Evolutionary conservation across 2,113 vertebrate genomes (phyloP), one percentile per base, ranked within the genome.

Genomic region (Edolisoma coerulescens): DNA sequence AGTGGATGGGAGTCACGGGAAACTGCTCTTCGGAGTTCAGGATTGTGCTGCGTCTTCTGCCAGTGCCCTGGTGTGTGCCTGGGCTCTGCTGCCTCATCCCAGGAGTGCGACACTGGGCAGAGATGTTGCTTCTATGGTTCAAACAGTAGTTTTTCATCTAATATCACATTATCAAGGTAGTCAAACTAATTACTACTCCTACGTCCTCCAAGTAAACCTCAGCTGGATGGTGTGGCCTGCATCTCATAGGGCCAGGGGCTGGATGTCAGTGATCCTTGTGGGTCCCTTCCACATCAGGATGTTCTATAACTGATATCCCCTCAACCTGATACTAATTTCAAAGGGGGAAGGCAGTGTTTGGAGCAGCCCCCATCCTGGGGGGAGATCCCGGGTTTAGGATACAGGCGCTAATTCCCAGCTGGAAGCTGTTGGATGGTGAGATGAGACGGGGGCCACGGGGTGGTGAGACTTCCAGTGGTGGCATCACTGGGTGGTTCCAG

Each of bases 361-460:
- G n/a, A n/a, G n/a, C n/a, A n/a, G n/a, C n/a, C n/a, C n/a, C n/a
- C n/a, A n/a, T n/a, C n/a, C n/a, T n/a, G n/a, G n/a, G n/a, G 13
- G 5, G 2, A 35, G 13, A 35, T 37, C 33, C 37, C 53, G 35
- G 11, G 7, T 80, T 79, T 59, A 23, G 41, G 56, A 20, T 1
- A 5, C 3, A 7, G 65, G 30, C 53, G 42, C 32, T 16, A 5
- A n/a, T 79, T 79, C 32, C 49, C 15, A 26, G 15, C 33, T 54
- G 37, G 75, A 37, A 39, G 45, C 5, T 83, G 61, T 35, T 13
- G 16, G 52, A 7, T 59, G 28, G 4, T 23, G 56, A 16, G 67
- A 32, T 49, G 44, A 27, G 27, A 3, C 23, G 17, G 61, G 20
- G 18, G 2, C 67, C 3, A 0, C 0, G 7, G 26, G 8, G 4